Evolutionary conservation across 2,888 invertebrate species (phyloP), one percentile per base, ranked within the genome.

Genomic region (Tipula lateralis): DNA sequence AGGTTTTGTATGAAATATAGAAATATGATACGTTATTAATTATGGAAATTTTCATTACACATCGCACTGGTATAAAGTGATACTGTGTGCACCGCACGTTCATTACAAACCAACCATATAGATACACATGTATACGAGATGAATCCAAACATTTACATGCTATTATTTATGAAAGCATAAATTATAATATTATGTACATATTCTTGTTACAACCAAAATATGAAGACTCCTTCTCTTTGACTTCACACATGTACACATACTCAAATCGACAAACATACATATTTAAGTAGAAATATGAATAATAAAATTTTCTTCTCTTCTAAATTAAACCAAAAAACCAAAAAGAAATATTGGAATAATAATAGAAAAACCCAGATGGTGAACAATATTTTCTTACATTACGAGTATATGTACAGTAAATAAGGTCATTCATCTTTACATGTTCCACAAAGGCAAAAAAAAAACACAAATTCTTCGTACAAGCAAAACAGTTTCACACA

Each of bases 351-450:
- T 66, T 66, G 24, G 24, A 66, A 66, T 66, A 66, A 66, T 66
- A 66, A 66, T 66, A 66, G 66, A 66, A 66, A 66, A 66, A 12
- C 66, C 66, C 66, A 66, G 66, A 66, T 66, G 66, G 19, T 66
- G 66, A 66, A 66, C 16, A 50, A 50, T 12, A 66, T 66, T 19
- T 66, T 66, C 66, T 66, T 66, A 24, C 66, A 66, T 66, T 66
- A 66, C 66, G 24, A 24, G 66, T 66, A 9, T 24, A 66, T 66
- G 19, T 66, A 66, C 66, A 66, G 66, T 66, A 66, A 24, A 24
- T 24, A 66, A 24, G 66, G 66, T 66, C 66, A 24, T 66, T 66
- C 66, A 66, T 24, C 66, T 66, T 66, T 66, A 24, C 12, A 66
- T 24, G 24, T 66, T 24, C 66, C 7, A 24, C n/a, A n/a, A n/a